These are phyloP conservation scores for Malacoraja senta DNA, from an alignment of 2,797 vertebrate genomes.

Conservation along the genomic window DNA sequence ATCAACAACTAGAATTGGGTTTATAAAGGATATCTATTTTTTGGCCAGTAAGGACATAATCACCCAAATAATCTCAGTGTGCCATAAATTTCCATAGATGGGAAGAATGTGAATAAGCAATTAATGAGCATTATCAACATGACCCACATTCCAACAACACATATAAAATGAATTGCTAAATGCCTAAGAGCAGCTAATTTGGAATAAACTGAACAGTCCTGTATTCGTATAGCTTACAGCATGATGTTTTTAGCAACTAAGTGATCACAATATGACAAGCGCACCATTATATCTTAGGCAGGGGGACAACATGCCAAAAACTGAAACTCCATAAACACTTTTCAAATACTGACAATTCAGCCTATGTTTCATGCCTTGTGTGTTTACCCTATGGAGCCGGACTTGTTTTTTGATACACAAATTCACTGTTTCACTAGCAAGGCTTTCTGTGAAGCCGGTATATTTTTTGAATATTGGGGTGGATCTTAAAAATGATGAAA, in stretches of 20 bases:
- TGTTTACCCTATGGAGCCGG: constrained; percentile 53
- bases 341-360: constrained; percentile 55
- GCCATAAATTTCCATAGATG: too few relatives aligned
- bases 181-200: background rate
- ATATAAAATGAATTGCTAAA: background rate
- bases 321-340: constrained; percentile 53
- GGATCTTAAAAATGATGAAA: constrained; percentile 42
- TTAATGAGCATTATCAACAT: background rate
- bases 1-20: too few relatives aligned
- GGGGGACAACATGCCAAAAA: constrained; percentile 42
- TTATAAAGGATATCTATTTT: too few relatives aligned
- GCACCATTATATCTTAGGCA: constrained; percentile 49
- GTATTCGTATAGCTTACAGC: background rate
- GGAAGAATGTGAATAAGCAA: background rate
- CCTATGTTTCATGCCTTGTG: constrained; percentile 47
- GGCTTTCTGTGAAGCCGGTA: constrained; percentile 57
- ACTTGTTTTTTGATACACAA: constrained; percentile 50
- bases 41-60: too few relatives aligned
- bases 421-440: constrained; percentile 47
- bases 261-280: constrained; percentile 48
- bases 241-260: background rate
- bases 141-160: background rate
- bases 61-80: too few relatives aligned
- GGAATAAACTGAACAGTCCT: background rate
- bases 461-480: constrained; percentile 46